A percentile compares a stretch with the other conserved stretches of the same genome.
Conservation (phyloP, 1,140 invertebrate genomes). For the Pomacea maculata region DNA sequence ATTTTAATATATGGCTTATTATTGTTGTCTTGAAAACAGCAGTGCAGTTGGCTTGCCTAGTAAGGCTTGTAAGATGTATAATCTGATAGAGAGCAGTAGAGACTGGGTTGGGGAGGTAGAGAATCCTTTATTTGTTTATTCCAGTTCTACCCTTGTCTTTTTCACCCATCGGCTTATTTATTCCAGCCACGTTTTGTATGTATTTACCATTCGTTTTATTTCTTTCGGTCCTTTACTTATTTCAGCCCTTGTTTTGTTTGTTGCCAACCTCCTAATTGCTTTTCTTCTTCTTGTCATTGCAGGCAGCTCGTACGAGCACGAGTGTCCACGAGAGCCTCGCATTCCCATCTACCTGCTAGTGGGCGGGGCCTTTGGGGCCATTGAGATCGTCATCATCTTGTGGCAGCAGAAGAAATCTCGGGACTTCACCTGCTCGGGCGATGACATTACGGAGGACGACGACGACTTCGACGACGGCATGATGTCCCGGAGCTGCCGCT, state of each 20-base stretch:
- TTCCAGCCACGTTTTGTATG: background rate
- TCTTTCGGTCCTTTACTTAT: background rate
- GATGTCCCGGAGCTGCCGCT: slow-evolving; percentile 29
- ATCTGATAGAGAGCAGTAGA: too few species aligned
- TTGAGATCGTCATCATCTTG: background rate
- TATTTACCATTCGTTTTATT: background rate
- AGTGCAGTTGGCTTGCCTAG: too few species aligned
- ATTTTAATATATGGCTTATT: background rate
- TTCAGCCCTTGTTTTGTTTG: background rate
- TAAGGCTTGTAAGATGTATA: too few species aligned
- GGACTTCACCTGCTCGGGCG: background rate
- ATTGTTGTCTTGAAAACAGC: background rate
- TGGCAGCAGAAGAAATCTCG: slow-evolving; percentile 4
- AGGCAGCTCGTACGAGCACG: slow-evolving; percentile 8
- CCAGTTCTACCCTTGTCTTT: background rate
- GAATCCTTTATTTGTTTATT: background rate
- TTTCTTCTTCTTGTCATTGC: background rate
- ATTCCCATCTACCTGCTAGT: slow-evolving; percentile 12
- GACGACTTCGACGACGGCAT: slow-evolving; percentile 6
- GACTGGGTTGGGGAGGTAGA: background rate
- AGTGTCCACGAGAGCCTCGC: slow-evolving; percentile 5
- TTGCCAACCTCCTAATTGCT: background rate
- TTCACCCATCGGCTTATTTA: background rate
- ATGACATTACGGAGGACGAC: background rate
- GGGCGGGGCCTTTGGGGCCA: slow-evolving; percentile 4